A percentile compares a stretch with the other conserved stretches of the same genome.
Evolutionary conservation across 2,797 vertebrate species (phyloP).

Genomic region (Smutsia temminckii): DNA sequence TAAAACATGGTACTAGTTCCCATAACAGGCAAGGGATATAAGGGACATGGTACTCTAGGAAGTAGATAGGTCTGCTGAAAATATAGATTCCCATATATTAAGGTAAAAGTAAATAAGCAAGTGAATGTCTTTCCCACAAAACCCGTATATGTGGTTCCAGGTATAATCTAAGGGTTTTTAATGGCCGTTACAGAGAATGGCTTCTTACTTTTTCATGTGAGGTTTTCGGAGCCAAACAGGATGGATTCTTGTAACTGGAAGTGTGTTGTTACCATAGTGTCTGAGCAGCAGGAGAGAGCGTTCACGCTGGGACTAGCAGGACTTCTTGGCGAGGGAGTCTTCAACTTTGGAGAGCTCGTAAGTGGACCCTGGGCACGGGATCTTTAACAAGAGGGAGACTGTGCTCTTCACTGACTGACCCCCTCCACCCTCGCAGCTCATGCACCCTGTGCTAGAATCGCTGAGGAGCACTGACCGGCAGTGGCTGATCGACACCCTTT

Average conservation of each 20-base stretch:
- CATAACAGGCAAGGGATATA: accelerated
- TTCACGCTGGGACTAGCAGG: constrained; percentile 96
- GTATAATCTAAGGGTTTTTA: not conserved
- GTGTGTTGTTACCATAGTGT: constrained; percentile 84
- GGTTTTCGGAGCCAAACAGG: not conserved
- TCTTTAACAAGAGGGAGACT: accelerated
- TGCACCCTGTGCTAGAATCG: constrained; percentile 97
- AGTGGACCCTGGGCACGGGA: constrained; percentile 61
- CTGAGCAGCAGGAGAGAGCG: constrained; percentile 97
- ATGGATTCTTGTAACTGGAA: not conserved
- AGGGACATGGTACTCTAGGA: not conserved
- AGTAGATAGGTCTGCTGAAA: not conserved
- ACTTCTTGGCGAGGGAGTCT: constrained; percentile 96
- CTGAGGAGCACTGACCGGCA: constrained; percentile 95
- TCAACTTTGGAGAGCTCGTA: constrained; percentile 98
- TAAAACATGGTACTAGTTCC: accelerated
- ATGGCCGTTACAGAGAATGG: not conserved
- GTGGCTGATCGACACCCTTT: constrained; percentile 98
- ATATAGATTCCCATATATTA: accelerated
- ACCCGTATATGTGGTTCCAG: not conserved
- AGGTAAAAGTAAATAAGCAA: not conserved
- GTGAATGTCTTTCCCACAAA: not conserved
- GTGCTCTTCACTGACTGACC: not conserved
- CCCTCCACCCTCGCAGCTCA: constrained; percentile 86
- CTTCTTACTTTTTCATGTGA: not conserved